Percentiles rank a stretch among this genome's conserved stretches.
Evolutionary conservation across 2,888 invertebrate species (phyloP).

Genomic region (Eupithecia pulchellata): DNA sequence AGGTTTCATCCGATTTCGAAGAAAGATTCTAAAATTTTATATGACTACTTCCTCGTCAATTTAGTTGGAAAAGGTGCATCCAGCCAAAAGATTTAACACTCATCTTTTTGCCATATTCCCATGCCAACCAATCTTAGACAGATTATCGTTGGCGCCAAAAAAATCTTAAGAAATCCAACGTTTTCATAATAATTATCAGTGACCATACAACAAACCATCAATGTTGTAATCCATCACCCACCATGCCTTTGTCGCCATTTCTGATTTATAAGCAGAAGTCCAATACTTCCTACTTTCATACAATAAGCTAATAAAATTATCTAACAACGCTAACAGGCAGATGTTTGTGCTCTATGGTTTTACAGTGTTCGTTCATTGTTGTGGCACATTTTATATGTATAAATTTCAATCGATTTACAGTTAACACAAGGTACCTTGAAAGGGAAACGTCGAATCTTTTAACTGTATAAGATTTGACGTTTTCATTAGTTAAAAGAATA

Average conservation of each 20-base stretch:
- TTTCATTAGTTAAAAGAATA: no score
- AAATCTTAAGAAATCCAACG: background rate
- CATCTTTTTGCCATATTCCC: no score
- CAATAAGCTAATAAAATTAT: slow-evolving; percentile 40
- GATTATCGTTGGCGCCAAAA: background rate
- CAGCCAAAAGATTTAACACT: no score
- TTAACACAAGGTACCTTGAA: no score
- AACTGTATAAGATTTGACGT: no score
- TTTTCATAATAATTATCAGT: slow-evolving; percentile 2
- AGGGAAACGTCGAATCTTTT: no score
- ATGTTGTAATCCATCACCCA: slow-evolving; percentile 23
- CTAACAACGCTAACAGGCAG: slow-evolving; percentile 43
- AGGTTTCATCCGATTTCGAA: no score
- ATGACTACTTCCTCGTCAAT: no score
- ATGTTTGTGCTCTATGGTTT: slow-evolving; percentile 35
- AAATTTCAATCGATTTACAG: no score
- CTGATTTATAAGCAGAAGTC: slow-evolving; percentile 13
- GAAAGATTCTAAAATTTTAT: no score
- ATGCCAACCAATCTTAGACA: background rate
- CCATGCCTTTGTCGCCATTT: background rate
- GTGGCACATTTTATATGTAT: slow-evolving; percentile 8
- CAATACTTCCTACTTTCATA: slow-evolving; percentile 33
- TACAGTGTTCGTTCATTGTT: background rate
- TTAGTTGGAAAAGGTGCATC: no score
- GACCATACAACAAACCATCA: slow-evolving; percentile 9